Percentiles rank a stretch among this genome's conserved stretches.
Conservation (phyloP, 2,113 vertebrate species). For the Chiloscyllium plagiosum region DNA sequence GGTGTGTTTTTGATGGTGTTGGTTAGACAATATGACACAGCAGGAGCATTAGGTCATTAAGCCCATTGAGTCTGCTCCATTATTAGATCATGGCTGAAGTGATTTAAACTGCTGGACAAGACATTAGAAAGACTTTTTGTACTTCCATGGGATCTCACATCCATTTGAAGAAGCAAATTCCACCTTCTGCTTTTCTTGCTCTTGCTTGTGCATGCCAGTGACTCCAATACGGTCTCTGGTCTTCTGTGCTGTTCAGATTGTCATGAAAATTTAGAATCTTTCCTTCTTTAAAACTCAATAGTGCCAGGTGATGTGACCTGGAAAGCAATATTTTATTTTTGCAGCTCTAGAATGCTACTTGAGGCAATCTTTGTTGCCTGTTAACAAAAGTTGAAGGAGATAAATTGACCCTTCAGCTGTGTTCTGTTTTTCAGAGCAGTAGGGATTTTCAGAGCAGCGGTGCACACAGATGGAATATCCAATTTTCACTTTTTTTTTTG, state of each 20-base stretch:
- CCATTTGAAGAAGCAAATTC: not conserved
- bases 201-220: no score
- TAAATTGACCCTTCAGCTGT: not conserved
- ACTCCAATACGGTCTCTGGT: not conserved
- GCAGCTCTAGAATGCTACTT: not conserved
- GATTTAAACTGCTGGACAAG: not conserved
- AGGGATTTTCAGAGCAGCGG: not conserved
- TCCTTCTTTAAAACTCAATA: not conserved
- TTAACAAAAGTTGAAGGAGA: not conserved
- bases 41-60: no score
- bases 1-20: not conserved
- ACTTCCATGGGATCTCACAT: not conserved
- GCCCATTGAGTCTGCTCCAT: no score
- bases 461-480: not conserved
- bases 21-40: not conserved
- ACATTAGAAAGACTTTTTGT: not conserved
- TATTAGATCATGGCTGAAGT: no score
- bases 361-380: not conserved
- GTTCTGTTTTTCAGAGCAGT: not conserved
- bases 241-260: not conserved
- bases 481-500: not conserved
- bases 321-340: not conserved
- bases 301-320: not conserved
- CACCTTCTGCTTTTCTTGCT: not conserved
- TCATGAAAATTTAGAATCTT: not conserved